A percentile compares a stretch with the other conserved stretches of the same genome.
These are phyloP conservation scores for Capitulum mitella DNA, from an alignment of 2,888 invertebrate species.

Conservation along the genomic window DNA sequence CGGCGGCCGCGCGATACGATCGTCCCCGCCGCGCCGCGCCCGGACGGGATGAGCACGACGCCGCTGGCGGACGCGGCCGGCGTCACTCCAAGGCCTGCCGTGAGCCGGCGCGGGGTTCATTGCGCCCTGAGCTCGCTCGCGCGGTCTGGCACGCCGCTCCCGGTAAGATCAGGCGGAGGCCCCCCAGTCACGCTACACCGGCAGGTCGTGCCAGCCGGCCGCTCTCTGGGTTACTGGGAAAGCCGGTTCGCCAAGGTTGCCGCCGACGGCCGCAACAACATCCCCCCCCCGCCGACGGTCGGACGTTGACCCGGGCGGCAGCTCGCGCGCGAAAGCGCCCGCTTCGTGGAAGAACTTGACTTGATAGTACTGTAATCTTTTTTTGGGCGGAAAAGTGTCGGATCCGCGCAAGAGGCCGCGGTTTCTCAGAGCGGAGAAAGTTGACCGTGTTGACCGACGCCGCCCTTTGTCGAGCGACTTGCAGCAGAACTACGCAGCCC, in stretches of 20 bases:
- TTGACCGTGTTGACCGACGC: not conserved
- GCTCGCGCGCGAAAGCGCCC: not conserved
- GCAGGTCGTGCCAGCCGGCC: not conserved
- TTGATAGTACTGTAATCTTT: not conserved
- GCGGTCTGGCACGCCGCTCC: no score
- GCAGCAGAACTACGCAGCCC: no score
- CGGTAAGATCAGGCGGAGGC: not conserved
- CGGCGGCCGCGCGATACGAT: not conserved
- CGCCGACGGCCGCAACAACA: not conserved
- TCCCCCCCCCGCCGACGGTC: not conserved
- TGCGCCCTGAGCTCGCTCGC: no score
- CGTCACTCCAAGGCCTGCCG: no score
- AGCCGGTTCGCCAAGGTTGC: not conserved
- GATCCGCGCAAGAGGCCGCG: not conserved
- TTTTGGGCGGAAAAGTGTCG: not conserved
- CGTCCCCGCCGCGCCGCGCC: not conserved
- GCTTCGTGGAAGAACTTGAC: not conserved
- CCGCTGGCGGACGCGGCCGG: no score
- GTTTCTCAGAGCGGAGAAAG: not conserved
- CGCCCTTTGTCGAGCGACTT: no score
- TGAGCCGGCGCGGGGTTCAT: no score
- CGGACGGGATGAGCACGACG: no score
- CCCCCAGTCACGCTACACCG: not conserved
- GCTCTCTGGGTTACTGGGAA: conserved; percentile 16
- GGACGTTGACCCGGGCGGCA: not conserved